These are phyloP conservation scores for Seriola rivoliana DNA, from an alignment of 2,113 vertebrate genomes.

Conservation along the genomic window DNA sequence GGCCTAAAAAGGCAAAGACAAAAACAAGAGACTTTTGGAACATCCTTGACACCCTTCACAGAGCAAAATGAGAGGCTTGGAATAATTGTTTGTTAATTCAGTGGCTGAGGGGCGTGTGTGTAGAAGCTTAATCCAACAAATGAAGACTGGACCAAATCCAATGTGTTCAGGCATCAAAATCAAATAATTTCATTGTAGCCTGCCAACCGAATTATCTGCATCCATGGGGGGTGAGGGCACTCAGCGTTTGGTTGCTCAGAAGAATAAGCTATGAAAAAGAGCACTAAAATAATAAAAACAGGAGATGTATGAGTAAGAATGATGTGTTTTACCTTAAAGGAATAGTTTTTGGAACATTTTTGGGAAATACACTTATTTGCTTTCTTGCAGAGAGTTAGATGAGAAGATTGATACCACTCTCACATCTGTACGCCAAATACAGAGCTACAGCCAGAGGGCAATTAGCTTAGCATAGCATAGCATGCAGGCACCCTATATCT, in stretches of 20 bases:
- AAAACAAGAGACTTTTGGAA: constrained; percentile 36
- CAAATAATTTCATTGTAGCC: constrained; percentile 57
- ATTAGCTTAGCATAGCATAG: neutral
- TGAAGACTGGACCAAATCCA: constrained; percentile 67
- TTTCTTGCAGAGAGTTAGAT: neutral
- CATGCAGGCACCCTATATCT: neutral
- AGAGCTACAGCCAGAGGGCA: neutral
- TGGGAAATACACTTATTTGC: neutral
- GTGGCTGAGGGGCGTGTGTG: constrained; percentile 51
- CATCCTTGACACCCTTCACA: constrained; percentile 52
- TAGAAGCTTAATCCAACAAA: constrained; percentile 58
- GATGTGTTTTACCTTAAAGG: neutral
- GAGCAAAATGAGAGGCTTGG: constrained; percentile 47
- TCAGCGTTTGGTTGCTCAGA: constrained; percentile 10
- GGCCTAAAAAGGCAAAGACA: constrained; percentile 13
- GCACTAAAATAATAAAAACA: constrained; percentile 7
- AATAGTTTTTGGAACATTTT: neutral
- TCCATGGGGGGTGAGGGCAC: constrained; percentile 1
- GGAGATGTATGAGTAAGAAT: neutral
- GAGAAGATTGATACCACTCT: neutral
- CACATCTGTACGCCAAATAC: neutral
- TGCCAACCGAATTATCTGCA: constrained; percentile 59
- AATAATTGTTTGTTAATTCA: constrained; percentile 72
- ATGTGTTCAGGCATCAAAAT: constrained; percentile 58
- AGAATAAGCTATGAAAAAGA: constrained; percentile 27